Evolutionary conservation across 2,797 vertebrate genomes (phyloP).

Genomic region (Clarias laeviceps): DNA sequence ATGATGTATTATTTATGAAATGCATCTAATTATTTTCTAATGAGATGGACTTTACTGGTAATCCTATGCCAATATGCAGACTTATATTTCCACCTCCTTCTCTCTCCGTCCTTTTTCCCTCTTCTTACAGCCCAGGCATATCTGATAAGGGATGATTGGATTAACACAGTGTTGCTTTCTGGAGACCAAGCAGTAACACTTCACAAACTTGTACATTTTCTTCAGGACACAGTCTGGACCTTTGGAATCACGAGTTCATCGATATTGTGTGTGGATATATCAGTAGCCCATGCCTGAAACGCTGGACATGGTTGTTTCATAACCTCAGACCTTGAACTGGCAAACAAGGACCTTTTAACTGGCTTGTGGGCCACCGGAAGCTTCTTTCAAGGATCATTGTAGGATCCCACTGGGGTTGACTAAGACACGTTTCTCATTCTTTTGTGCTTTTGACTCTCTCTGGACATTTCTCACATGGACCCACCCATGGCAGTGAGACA

Average conservation of each 20-base stretch:
- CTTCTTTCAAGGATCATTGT: slow-evolving; percentile 1
- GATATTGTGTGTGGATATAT: slow-evolving; percentile 11
- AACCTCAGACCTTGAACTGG: not conserved
- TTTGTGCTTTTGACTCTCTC: not conserved
- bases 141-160: slow-evolving; percentile 47
- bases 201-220: slow-evolving; percentile 5
- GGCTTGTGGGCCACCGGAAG: not conserved
- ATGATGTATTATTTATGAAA: not conserved
- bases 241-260: slow-evolving; percentile 14
- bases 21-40: not conserved
- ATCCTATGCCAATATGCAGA: not conserved
- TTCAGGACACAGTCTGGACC: slow-evolving; percentile 34
- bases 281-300: not conserved
- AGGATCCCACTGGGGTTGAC: slow-evolving; percentile 11
- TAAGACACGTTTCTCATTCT: not conserved
- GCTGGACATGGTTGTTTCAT: not conserved
- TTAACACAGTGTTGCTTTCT: slow-evolving; percentile 39
- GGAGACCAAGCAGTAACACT: slow-evolving; percentile 26
- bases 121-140: slow-evolving; percentile 32
- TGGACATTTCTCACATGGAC: slow-evolving; percentile 16
- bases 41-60: not conserved
- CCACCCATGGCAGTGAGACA: slow-evolving; percentile 11
- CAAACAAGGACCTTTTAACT: slow-evolving; percentile 6
- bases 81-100: not conserved
- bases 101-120: not conserved